A percentile compares a stretch with the other conserved stretches of the same genome.
Evolutionary conservation across 2,888 invertebrate species (phyloP).

Genomic region (Clitarchus hookeri): DNA sequence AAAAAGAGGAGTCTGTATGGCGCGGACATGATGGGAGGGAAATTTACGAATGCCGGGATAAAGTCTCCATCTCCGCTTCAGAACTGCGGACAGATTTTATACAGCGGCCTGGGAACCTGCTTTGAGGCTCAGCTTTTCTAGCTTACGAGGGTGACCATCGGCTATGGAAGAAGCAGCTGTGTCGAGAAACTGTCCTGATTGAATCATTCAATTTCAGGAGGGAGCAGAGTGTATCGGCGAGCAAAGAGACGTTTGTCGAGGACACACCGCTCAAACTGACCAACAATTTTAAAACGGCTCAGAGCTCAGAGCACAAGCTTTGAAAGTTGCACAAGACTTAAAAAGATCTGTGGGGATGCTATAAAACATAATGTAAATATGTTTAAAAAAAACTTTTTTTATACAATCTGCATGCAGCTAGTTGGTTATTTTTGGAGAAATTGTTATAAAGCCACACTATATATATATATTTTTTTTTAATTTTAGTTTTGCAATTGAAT

Average conservation of each 20-base stretch:
- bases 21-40: slow-evolving; percentile 17
- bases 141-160: slow-evolving; percentile 30
- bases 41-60: slow-evolving; percentile 1
- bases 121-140: slow-evolving; percentile 35
- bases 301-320: slow-evolving; percentile 36
- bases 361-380: slow-evolving; percentile 14
- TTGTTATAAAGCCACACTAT: neutral
- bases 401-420: slow-evolving; percentile 4
- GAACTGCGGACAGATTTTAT: slow-evolving; percentile 39
- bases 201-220: slow-evolving; percentile 43
- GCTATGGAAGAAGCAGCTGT: slow-evolving; percentile 23
- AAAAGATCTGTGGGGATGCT: slow-evolving; percentile 4
- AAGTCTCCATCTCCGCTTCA: neutral
- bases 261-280: slow-evolving; percentile 40
- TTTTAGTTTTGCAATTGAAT: neutral
- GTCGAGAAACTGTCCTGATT: slow-evolving; percentile 23
- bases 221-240: slow-evolving; percentile 39
- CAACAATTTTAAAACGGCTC: slow-evolving; percentile 29
- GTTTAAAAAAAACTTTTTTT: neutral
- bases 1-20: no score
- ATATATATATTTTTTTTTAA: neutral
- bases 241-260: slow-evolving; percentile 43
- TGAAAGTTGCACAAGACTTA: slow-evolving; percentile 25
- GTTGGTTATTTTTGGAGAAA: neutral
- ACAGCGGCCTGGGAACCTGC: slow-evolving; percentile 40